Evolutionary conservation across 1,140 invertebrate genomes (phyloP).

Genomic region (Macrostomum lignano): DNA sequence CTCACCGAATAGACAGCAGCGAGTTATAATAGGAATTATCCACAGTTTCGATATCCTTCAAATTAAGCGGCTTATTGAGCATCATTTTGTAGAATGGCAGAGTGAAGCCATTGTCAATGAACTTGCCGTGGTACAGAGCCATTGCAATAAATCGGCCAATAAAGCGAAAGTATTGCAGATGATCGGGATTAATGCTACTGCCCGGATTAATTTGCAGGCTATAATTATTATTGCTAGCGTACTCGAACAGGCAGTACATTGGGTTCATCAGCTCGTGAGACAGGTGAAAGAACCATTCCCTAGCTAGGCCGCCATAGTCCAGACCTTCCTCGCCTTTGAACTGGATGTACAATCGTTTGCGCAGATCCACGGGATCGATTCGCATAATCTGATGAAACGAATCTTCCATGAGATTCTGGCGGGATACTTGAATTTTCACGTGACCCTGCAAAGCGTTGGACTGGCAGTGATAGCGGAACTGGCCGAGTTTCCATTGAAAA

Average conservation of each 20-base stretch:
- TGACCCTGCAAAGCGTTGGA: constrained; percentile 68
- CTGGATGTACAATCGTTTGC: constrained; percentile 7
- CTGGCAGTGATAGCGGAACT: constrained; percentile 82
- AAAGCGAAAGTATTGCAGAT: constrained; percentile 92
- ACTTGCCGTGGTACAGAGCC: constrained; percentile 90
- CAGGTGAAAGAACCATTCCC: constrained; percentile 94
- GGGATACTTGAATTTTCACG: constrained; percentile 81
- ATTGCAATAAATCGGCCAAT: constrained; percentile 97
- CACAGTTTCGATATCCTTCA: constrained; percentile 78
- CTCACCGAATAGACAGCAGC: constrained; percentile 40
- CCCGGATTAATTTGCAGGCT: constrained; percentile 95
- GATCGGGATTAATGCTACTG: constrained; percentile 96
- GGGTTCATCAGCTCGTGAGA: constrained; percentile 96
- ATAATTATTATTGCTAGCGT: constrained; percentile 97
- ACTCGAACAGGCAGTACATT: constrained; percentile 98
- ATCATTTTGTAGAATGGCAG: constrained; percentile 99
- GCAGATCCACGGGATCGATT: not conserved
- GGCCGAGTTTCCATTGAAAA: constrained; percentile 91
- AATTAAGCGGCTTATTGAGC: constrained; percentile 57
- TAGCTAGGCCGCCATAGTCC: constrained; percentile 88
- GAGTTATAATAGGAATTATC: constrained; percentile 56
- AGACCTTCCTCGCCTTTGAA: constrained; percentile 68
- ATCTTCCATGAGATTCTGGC: constrained; percentile 89
- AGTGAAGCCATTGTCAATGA: constrained; percentile 95
- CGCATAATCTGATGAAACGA: constrained; percentile 37